phyloP scores from a whole-genome alignment of 2,888 invertebrate species.

The Hartigia nigra region DNA sequence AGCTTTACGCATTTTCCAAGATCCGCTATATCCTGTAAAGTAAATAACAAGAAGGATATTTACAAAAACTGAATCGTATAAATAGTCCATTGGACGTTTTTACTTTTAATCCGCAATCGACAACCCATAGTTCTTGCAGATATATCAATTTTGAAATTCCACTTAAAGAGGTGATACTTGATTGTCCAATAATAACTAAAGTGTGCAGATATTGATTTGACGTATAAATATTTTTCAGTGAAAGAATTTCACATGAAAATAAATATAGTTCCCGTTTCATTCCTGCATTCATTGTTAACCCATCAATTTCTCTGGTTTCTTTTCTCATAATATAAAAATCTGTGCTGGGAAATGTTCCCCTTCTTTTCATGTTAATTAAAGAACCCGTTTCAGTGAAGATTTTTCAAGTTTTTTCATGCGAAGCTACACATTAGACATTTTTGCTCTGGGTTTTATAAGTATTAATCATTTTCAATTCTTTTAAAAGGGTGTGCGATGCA shows the following conservation, averaged over 20 bases:
- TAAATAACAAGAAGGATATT: neutral
- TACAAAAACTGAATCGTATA: neutral
- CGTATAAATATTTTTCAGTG: constrained; percentile 19
- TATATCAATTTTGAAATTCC: constrained; percentile 33
- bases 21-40: constrained; percentile 31
- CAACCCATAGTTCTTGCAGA: constrained; percentile 44
- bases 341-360: neutral
- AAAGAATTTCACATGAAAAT: constrained; percentile 27
- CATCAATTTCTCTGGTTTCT: neutral
- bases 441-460: neutral
- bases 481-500: neutral
- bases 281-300: neutral
- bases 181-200: constrained; percentile 41
- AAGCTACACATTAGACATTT: neutral
- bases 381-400: neutral
- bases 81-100: neutral
- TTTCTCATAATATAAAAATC: neutral
- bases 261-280: constrained; percentile 27
- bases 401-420: neutral
- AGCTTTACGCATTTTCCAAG: constrained; percentile 28
- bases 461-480: neutral
- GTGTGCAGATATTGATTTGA: constrained; percentile 31
- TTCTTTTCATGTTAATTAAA: neutral
- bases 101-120: constrained; percentile 42
- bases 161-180: constrained; percentile 26